Conservation (phyloP, 1,140 invertebrate species). For the Cotesia glomerata region DNA sequence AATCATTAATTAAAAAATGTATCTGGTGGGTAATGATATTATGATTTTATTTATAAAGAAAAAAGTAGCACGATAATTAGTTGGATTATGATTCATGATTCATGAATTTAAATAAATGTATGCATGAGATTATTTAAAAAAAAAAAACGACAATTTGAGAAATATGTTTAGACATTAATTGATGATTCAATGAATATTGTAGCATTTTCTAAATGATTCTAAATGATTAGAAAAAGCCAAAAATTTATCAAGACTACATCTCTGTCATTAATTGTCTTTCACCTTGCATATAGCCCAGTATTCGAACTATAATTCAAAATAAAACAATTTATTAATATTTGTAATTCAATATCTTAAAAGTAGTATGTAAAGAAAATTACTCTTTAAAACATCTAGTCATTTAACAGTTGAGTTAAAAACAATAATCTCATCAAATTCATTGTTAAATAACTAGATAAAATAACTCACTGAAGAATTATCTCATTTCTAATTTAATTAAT, state of each 20-base stretch:
- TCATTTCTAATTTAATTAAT: not conserved
- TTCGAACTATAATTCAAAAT: conserved; percentile 45
- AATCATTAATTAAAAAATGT: not conserved
- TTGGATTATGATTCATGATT: no score
- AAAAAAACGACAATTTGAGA: not conserved
- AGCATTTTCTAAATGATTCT: conserved; percentile 7
- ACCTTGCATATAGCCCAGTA: conserved; percentile 45
- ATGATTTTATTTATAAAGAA: not conserved
- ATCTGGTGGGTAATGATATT: not conserved
- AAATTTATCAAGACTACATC: conserved; percentile 4
- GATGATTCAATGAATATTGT: conserved; percentile 9
- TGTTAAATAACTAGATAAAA: not conserved
- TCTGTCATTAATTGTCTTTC: conserved; percentile 36
- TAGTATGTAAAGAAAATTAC: not conserved
- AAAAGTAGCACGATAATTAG: no score
- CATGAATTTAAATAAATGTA: no score
- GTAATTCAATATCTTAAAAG: conserved; percentile 1
- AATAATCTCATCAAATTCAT: not conserved
- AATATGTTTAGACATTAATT: not conserved
- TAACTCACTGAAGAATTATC: not conserved
- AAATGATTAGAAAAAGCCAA: conserved; percentile 22
- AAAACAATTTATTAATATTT: conserved; percentile 24
- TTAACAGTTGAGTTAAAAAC: not conserved
- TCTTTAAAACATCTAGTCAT: not conserved
- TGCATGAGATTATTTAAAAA: not conserved